Evolutionary conservation across 1,140 invertebrate species (phyloP).

Genomic region (Oscheius sp.): DNA sequence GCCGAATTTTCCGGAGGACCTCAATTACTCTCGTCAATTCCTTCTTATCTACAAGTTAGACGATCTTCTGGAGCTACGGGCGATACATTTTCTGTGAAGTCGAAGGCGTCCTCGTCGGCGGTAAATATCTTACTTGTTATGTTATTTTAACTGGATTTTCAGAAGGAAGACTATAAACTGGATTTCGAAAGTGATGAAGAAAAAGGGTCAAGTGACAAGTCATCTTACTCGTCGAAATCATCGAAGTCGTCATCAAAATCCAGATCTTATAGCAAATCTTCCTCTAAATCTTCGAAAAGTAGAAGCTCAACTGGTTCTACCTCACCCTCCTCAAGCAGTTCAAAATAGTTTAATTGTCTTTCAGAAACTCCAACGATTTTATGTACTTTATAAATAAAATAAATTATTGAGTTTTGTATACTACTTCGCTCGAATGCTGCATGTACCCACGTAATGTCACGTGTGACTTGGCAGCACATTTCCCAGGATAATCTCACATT

Average conservation of each 20-base stretch:
- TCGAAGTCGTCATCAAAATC: neutral
- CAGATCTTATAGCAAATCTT: too few relatives aligned
- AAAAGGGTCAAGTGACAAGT: too few relatives aligned
- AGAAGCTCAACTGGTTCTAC: neutral
- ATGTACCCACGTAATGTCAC: too few relatives aligned
- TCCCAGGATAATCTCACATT: too few relatives aligned
- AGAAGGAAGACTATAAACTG: neutral
- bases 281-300: neutral
- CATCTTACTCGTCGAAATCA: neutral
- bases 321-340: neutral
- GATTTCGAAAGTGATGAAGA: neutral
- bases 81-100: neutral
- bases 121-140: neutral
- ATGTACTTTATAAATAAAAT: too few relatives aligned
- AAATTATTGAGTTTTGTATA: too few relatives aligned
- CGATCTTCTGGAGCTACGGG: neutral
- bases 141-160: neutral
- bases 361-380: too few relatives aligned
- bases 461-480: too few relatives aligned
- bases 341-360: too few relatives aligned
- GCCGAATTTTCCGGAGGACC: too few relatives aligned
- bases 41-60: neutral
- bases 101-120: neutral
- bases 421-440: too few relatives aligned
- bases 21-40: too few relatives aligned